A percentile compares a stretch with the other conserved stretches of the same genome.
These are phyloP conservation scores for Lasioglossum malachurum DNA, from an alignment of 2,888 invertebrate genomes.

Conservation along the genomic window DNA sequence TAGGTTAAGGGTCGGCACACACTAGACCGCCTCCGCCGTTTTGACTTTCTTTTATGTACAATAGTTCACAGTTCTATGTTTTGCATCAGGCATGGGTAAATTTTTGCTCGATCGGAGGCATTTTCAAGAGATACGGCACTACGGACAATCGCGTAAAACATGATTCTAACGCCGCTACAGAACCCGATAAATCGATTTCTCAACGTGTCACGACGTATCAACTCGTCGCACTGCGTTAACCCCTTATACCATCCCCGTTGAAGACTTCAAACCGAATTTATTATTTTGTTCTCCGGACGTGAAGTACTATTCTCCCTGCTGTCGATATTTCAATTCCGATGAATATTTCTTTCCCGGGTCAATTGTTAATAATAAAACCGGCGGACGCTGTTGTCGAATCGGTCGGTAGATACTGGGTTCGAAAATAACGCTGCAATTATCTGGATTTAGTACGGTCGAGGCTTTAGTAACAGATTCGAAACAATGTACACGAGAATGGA, in stretches of 20 bases:
- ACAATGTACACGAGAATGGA: too few species aligned
- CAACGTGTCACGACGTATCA: background rate
- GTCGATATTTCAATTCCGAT: background rate
- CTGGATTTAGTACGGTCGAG: background rate
- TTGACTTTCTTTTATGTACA: too few species aligned
- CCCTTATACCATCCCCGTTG: background rate
- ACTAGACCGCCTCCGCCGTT: too few species aligned
- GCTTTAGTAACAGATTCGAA: too few species aligned
- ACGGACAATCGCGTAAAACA: conserved; percentile 34
- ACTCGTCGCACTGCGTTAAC: background rate
- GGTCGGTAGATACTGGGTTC: background rate
- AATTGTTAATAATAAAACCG: background rate
- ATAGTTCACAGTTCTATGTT: too few species aligned
- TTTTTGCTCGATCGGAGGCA: too few species aligned
- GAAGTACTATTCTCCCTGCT: background rate
- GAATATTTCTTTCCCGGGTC: background rate
- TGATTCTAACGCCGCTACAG: background rate
- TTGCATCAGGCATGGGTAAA: too few species aligned
- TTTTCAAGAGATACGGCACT: too few species aligned
- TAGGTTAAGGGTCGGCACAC: too few species aligned
- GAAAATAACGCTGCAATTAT: background rate
- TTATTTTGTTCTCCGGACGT: background rate
- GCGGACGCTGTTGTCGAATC: background rate
- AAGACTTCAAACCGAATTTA: background rate
- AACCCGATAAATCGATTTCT: conserved; percentile 30